Evolutionary conservation across 2,113 vertebrate genomes (phyloP).

Genomic region (human (Homo sapiens)): DNA sequence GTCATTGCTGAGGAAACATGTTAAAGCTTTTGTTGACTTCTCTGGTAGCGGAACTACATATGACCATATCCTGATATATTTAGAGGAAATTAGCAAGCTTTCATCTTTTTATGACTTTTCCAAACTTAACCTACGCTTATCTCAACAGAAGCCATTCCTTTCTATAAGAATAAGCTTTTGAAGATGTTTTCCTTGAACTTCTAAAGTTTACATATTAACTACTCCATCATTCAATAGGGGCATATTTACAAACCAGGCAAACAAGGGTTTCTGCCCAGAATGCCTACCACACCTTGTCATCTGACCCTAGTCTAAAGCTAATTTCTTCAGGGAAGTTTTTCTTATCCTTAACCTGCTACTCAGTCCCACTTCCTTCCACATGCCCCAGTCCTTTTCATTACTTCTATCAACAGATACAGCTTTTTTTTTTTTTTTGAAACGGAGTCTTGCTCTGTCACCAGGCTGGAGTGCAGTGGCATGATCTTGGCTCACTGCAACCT

Average conservation of each 20-base stretch:
- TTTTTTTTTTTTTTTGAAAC: too few relatives aligned
- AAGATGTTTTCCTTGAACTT: conserved; percentile 5
- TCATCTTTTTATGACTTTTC: conserved; percentile 3
- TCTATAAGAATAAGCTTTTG: conserved; percentile 26
- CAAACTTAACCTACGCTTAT: not conserved
- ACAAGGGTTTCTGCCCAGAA: not conserved
- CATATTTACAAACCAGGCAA: conserved; percentile 22
- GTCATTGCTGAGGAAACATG: conserved; percentile 31
- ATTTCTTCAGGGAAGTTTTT: not conserved
- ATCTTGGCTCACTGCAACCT: too few relatives aligned
- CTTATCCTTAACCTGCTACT: not conserved
- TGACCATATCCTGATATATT: not conserved
- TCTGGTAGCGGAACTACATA: not conserved
- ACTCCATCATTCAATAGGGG: not conserved
- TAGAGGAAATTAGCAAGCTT: not conserved
- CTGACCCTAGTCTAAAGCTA: not conserved
- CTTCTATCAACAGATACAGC: not conserved
- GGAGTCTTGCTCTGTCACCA: too few relatives aligned
- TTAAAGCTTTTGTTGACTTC: not conserved
- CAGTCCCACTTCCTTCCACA: not conserved
- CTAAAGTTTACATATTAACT: conserved; percentile 30
- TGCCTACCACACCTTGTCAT: not conserved
- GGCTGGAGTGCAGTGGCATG: too few relatives aligned
- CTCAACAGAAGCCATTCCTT: conserved; percentile 20
- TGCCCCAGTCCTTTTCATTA: not conserved